phyloP scores from a whole-genome alignment of 2,113 vertebrate genomes.

The Cochlearius cochlearius region DNA sequence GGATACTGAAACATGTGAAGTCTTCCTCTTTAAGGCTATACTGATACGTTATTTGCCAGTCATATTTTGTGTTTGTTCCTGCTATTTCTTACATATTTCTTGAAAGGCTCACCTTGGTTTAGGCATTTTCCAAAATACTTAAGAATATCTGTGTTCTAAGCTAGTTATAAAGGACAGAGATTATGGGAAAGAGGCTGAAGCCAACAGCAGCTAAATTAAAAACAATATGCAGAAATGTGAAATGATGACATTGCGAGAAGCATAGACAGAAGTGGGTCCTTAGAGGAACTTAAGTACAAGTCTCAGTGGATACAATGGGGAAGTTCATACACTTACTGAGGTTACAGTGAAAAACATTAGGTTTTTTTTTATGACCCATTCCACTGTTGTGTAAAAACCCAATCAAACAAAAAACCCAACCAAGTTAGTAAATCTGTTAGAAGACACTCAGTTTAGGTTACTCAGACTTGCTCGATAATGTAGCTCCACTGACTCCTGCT shows the following conservation, averaged over 20 bases:
- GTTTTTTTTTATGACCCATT: background rate
- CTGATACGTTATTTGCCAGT: background rate
- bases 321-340: background rate
- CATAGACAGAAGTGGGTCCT: background rate
- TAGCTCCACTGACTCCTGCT: background rate
- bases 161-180: background rate
- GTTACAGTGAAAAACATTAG: background rate
- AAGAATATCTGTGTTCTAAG: background rate
- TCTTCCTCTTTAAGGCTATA: background rate
- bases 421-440: background rate
- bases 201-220: background rate
- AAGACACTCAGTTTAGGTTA: background rate
- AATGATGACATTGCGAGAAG: background rate
- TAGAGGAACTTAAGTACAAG: background rate
- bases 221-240: background rate
- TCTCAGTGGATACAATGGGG: background rate
- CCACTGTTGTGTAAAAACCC: background rate
- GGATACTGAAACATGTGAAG: background rate
- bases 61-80: background rate
- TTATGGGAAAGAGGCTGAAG: background rate
- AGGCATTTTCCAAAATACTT: background rate
- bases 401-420: background rate
- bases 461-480: background rate
- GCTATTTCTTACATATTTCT: background rate
- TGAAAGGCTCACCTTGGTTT: background rate